Conservation (phyloP, 2,113 vertebrate species). For the Tenebrosternarchus preto region DNA sequence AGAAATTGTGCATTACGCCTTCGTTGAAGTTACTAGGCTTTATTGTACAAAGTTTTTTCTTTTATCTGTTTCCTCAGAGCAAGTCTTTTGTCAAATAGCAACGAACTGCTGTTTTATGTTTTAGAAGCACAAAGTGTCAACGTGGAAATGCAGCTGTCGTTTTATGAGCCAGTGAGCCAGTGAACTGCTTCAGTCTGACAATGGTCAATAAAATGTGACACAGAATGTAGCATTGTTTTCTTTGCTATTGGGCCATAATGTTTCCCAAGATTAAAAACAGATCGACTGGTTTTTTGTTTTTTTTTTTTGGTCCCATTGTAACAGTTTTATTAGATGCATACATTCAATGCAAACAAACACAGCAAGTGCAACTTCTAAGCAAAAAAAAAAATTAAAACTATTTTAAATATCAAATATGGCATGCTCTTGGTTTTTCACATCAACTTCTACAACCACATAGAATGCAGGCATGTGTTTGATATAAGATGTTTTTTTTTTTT, state of each 20-base stretch:
- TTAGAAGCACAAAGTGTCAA: constrained; percentile 47
- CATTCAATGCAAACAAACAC: constrained; percentile 63
- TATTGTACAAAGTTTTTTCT: constrained; percentile 43
- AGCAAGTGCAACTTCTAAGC: constrained; percentile 60
- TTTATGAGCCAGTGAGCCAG: constrained; percentile 51
- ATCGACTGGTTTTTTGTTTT: not conserved
- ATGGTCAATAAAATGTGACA: constrained; percentile 33
- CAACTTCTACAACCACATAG: constrained; percentile 67
- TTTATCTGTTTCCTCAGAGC: constrained; percentile 54
- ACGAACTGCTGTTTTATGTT: constrained; percentile 33
- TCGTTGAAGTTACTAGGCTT: constrained; percentile 32
- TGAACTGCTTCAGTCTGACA: not conserved
- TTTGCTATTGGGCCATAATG: not conserved
- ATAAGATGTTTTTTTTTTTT: constrained; percentile 21
- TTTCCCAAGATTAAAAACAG: constrained; percentile 15
- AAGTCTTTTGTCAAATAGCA: constrained; percentile 29
- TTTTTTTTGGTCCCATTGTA: constrained; percentile 75
- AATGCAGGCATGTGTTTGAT: constrained; percentile 40
- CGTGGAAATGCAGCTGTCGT: constrained; percentile 40
- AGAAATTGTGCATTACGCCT: constrained; percentile 16
- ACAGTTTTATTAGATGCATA: constrained; percentile 81
- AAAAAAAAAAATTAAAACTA: constrained; percentile 37
- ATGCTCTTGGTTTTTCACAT: constrained; percentile 78
- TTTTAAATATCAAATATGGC: constrained; percentile 60
- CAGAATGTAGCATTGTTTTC: not conserved